Evolutionary conservation across 23 tunicate genomes (phyloP).

Genomic region (Phallusia fumigata): DNA sequence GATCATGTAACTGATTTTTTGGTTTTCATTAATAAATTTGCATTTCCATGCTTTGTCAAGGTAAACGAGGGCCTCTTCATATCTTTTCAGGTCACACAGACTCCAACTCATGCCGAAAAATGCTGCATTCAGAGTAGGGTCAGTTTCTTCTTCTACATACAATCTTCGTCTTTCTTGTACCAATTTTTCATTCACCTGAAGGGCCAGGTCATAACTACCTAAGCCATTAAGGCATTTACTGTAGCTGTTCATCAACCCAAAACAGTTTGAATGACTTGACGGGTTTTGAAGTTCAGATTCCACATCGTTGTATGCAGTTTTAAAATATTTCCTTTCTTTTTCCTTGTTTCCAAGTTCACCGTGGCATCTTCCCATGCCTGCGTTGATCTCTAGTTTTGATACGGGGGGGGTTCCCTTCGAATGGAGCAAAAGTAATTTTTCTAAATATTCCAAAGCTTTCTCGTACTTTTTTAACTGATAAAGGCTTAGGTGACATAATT

Average conservation of each 20-base stretch:
- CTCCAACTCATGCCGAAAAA: neutral
- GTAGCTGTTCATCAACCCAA: neutral
- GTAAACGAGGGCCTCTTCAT: neutral
- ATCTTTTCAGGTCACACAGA: neutral
- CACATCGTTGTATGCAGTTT: neutral
- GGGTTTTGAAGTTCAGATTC: neutral
- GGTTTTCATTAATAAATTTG: neutral
- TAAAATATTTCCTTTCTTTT: neutral
- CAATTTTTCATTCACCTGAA: neutral
- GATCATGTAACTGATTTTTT: neutral
- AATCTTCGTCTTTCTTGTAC: neutral
- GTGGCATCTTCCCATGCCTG: neutral
- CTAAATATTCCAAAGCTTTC: neutral
- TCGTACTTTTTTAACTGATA: neutral
- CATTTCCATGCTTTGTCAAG: neutral
- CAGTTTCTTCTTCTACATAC: neutral
- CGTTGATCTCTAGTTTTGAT: neutral
- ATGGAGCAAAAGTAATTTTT: neutral
- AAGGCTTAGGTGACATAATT: neutral
- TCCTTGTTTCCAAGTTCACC: neutral
- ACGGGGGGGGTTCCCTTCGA: neutral
- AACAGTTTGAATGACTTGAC: neutral
- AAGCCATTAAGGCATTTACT: neutral
- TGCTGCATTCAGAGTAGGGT: neutral
- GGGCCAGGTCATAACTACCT: neutral